These are phyloP conservation scores for Euborellia annulipes DNA, from an alignment of 1,140 invertebrate species.

Conservation along the genomic window DNA sequence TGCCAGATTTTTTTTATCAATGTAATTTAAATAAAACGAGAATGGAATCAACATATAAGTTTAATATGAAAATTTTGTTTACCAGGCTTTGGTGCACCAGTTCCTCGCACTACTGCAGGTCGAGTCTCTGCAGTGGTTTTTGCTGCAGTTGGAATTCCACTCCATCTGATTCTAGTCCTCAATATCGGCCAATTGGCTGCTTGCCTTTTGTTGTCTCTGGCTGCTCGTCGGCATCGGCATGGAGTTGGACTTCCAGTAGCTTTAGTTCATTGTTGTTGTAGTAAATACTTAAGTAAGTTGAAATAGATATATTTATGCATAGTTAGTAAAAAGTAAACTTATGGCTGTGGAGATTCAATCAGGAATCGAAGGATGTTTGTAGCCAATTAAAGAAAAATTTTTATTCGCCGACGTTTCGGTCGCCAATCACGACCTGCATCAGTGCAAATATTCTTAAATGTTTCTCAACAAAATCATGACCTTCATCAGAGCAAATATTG, in stretches of 20 bases:
- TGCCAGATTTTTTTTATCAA: not conserved
- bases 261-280: slow-evolving; percentile 3
- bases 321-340: too few relatives aligned
- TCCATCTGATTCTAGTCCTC: slow-evolving; percentile 41
- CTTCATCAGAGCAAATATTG: too few relatives aligned
- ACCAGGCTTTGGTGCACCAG: slow-evolving; percentile 42
- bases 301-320: too few relatives aligned
- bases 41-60: not conserved
- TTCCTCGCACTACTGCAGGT: slow-evolving; percentile 38
- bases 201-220: slow-evolving; percentile 30
- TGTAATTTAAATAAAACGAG: not conserved
- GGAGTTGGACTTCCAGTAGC: not conserved
- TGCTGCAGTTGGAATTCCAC: slow-evolving; percentile 38
- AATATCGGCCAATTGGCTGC: slow-evolving; percentile 41
- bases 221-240: slow-evolving; percentile 18
- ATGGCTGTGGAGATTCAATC: too few relatives aligned
- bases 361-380: too few relatives aligned
- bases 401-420: too few relatives aligned
- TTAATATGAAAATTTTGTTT: slow-evolving; percentile 12
- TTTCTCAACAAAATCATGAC: too few relatives aligned
- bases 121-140: slow-evolving; percentile 38
- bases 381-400: too few relatives aligned
- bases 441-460: too few relatives aligned
- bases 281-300: too few relatives aligned
- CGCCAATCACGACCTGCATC: too few relatives aligned